Evolutionary conservation across 2,113 vertebrate species (phyloP).

Genomic region (Mobula birostris): DNA sequence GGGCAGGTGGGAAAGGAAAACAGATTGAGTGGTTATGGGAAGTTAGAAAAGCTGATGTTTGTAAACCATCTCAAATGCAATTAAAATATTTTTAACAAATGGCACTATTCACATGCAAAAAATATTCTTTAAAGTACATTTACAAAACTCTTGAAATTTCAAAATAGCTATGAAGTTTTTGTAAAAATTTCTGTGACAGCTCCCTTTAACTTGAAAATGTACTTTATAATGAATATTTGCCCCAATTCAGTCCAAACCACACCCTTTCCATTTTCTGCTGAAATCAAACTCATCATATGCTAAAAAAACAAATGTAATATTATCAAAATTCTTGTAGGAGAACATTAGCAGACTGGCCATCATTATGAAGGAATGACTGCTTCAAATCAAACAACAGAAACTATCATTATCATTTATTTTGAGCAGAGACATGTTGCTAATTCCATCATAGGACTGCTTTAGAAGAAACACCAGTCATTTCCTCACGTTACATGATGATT

Average conservation of each 20-base stretch:
- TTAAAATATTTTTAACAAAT: background rate
- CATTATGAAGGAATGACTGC: background rate
- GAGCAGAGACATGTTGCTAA: background rate
- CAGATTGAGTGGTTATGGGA: too few species aligned
- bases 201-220: background rate
- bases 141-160: background rate
- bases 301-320: background rate
- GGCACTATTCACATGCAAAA: background rate
- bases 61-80: background rate
- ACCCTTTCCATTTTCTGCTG: background rate
- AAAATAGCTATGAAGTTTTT: background rate
- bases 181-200: background rate
- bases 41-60: background rate
- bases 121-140: background rate
- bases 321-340: background rate
- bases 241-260: background rate
- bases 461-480: background rate
- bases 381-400: background rate
- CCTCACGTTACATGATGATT: background rate
- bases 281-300: constrained; percentile 16
- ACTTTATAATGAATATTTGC: too few species aligned
- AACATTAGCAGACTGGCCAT: background rate
- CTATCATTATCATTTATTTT: background rate
- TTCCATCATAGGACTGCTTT: background rate
- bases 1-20: too few species aligned